Conservation (phyloP, 1,140 invertebrate genomes). For the Bilobella aurantiaca region DNA sequence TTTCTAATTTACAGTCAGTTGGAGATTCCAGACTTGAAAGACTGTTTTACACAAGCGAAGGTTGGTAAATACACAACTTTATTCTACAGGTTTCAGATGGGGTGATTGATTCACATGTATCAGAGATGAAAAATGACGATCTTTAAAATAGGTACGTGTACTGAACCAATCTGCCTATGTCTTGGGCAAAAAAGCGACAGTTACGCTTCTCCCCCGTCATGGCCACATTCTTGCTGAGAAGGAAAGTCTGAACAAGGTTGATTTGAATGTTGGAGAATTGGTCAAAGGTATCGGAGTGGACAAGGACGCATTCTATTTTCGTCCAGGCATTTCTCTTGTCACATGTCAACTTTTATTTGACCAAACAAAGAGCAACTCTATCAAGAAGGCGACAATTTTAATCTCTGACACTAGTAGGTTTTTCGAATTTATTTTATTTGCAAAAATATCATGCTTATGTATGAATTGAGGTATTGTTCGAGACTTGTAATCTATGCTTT, state of each 20-base stretch:
- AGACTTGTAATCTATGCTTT: neutral
- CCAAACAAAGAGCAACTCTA: slow-evolving; percentile 21
- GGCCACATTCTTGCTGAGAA: slow-evolving; percentile 21
- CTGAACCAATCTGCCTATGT: slow-evolving; percentile 28
- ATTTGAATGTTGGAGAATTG: slow-evolving; percentile 17
- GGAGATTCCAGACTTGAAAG: slow-evolving; percentile 26
- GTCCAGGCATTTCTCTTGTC: slow-evolving; percentile 19
- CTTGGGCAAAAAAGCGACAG: slow-evolving; percentile 12
- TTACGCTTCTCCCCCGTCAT: slow-evolving; percentile 18
- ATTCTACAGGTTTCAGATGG: no score
- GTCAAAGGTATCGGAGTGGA: slow-evolving; percentile 15
- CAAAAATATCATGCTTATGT: no score
- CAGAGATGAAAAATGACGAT: no score
- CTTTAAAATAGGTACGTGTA: slow-evolving; percentile 17
- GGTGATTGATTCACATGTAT: neutral
- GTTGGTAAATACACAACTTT: slow-evolving; percentile 9
- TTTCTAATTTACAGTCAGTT: slow-evolving; percentile 27
- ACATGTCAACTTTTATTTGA: slow-evolving; percentile 24
- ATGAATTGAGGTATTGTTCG: no score
- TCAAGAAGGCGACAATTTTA: slow-evolving; percentile 19
- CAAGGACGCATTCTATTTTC: slow-evolving; percentile 20
- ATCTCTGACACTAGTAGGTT: slow-evolving; percentile 28
- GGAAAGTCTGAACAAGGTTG: neutral
- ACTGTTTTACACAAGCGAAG: slow-evolving; percentile 25
- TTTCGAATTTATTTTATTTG: no score